Conservation (phyloP, 2,888 invertebrate species). For the Xanthia icteritia region DNA sequence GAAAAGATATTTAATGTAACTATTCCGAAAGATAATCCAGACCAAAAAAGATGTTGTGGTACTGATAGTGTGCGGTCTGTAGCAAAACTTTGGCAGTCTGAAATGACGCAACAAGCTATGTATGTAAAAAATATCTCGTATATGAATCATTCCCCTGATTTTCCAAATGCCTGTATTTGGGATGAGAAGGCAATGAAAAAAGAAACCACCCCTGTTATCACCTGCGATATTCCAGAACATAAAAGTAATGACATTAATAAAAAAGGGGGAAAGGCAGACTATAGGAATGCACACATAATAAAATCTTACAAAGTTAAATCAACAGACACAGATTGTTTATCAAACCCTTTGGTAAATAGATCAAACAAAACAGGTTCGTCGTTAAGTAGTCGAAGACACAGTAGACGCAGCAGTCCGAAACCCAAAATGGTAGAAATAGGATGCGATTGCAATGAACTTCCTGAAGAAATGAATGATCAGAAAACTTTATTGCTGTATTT, state of each 20-base stretch:
- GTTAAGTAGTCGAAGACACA: slow-evolving; percentile 63
- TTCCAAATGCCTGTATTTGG: slow-evolving; percentile 33
- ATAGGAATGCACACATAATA: background rate
- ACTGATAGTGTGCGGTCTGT: slow-evolving; percentile 75
- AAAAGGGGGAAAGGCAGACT: slow-evolving; percentile 7
- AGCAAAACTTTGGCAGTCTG: slow-evolving; percentile 80
- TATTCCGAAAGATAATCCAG: slow-evolving; percentile 68
- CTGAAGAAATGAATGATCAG: slow-evolving; percentile 67
- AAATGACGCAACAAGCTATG: slow-evolving; percentile 79
- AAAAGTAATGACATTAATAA: background rate
- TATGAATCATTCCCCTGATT: slow-evolving; percentile 48
- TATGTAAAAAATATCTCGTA: slow-evolving; percentile 74
- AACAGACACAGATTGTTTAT: slow-evolving; percentile 48
- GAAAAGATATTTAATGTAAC: slow-evolving; percentile 82
- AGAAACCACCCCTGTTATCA: slow-evolving; percentile 27
- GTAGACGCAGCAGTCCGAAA: slow-evolving; percentile 70
- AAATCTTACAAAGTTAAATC: slow-evolving; percentile 53
- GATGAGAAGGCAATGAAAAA: slow-evolving; percentile 26
- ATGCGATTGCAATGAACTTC: slow-evolving; percentile 68
- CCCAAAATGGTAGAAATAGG: slow-evolving; percentile 70
- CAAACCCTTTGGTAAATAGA: slow-evolving; percentile 39
- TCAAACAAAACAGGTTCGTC: slow-evolving; percentile 28
- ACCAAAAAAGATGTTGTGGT: slow-evolving; percentile 57
- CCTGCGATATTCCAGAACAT: slow-evolving; percentile 5
- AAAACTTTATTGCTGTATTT: slow-evolving; percentile 73